Conservation (phyloP, 2,888 invertebrate species). For the Tipula lateralis region DNA sequence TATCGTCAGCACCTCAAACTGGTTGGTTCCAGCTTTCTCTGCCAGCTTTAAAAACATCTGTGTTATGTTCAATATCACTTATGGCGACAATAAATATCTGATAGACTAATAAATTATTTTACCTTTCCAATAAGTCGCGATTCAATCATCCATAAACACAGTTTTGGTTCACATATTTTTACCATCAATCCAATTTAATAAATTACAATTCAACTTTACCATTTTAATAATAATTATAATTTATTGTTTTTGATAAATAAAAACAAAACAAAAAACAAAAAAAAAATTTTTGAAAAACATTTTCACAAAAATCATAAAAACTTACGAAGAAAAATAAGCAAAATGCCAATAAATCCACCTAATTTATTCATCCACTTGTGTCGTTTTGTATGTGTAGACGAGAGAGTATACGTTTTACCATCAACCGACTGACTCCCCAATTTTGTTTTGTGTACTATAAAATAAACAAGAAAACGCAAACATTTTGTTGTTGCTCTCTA, state of each 20-base stretch:
- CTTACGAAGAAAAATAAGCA: background rate
- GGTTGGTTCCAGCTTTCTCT: too few relatives aligned
- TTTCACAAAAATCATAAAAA: background rate
- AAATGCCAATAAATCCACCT: background rate
- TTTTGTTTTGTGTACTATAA: background rate
- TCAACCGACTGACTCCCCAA: background rate
- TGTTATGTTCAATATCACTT: too few relatives aligned
- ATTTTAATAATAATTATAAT: constrained; percentile 1
- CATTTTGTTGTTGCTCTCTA: background rate
- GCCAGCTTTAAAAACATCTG: too few relatives aligned
- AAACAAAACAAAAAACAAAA: too few relatives aligned
- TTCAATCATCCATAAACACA: background rate
- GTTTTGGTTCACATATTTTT: background rate
- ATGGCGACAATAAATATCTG: too few relatives aligned
- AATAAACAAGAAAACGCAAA: constrained; percentile 1
- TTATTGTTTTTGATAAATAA: background rate
- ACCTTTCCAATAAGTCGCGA: background rate
- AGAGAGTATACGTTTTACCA: background rate
- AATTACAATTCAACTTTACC: background rate
- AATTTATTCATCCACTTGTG: background rate
- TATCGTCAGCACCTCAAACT: too few relatives aligned
- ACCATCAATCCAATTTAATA: background rate
- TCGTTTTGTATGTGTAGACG: background rate
- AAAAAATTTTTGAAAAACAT: background rate
- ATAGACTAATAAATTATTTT: background rate